These are phyloP conservation scores for Petrosia ficiformis DNA, from an alignment of 37 sponge, comb jelly and placozoan species.

Conservation along the genomic window DNA sequence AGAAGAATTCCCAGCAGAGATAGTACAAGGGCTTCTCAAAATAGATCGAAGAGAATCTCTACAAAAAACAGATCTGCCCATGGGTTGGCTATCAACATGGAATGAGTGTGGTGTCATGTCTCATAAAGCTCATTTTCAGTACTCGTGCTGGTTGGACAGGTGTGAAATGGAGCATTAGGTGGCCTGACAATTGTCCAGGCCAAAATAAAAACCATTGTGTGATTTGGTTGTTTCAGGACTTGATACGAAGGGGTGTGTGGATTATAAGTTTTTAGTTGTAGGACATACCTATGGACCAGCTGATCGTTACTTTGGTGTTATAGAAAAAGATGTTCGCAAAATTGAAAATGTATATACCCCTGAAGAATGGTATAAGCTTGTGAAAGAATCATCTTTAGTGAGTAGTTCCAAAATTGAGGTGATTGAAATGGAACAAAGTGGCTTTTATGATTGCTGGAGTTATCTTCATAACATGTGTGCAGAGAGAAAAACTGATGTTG, in stretches of 20 bases:
- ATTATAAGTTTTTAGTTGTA: slow-evolving; percentile 39
- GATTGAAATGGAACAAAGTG: slow-evolving; percentile 28
- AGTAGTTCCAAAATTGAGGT: slow-evolving; percentile 7
- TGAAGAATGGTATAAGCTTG: slow-evolving; percentile 43
- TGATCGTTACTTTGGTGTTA: slow-evolving; percentile 37
- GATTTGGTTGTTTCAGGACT: slow-evolving; percentile 51
- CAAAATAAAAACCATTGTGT: slow-evolving; percentile 53
- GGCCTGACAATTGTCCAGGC: slow-evolving; percentile 55
- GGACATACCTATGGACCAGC: slow-evolving; percentile 54
- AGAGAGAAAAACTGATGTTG: slow-evolving; percentile 17
- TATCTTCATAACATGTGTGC: slow-evolving; percentile 19
- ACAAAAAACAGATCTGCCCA: no score
- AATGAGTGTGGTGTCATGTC: slow-evolving; percentile 49
- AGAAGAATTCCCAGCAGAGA: no score
- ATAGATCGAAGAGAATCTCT: no score
- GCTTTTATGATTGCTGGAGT: slow-evolving; percentile 7
- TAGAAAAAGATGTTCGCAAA: slow-evolving; percentile 10
- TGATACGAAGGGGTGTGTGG: slow-evolving; percentile 31
- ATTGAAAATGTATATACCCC: slow-evolving; percentile 48
- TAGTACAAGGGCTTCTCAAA: no score
- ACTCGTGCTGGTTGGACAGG: slow-evolving; percentile 30
- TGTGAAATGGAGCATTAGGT: slow-evolving; percentile 53
- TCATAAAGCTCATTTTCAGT: slow-evolving; percentile 22
- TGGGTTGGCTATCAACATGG: no score
- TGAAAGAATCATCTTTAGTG: slow-evolving; percentile 13